These are phyloP conservation scores for Heteromormyrus szaboi DNA, from an alignment of 2,797 vertebrate genomes.

Conservation along the genomic window DNA sequence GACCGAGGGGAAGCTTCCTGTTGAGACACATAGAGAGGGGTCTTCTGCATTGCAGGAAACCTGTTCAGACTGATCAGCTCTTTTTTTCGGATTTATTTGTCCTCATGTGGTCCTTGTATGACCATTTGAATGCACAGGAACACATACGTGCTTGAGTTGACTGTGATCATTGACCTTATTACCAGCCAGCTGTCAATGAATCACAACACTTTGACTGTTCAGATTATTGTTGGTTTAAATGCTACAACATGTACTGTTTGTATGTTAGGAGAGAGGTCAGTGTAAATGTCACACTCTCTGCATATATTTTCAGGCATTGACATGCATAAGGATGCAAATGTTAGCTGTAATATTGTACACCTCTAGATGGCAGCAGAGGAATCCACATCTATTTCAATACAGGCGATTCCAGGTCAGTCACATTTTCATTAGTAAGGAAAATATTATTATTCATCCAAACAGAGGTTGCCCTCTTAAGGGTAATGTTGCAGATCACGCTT, in stretches of 20 bases:
- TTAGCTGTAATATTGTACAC: not conserved
- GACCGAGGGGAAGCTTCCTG: not conserved
- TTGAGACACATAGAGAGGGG: not conserved
- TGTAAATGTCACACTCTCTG: not conserved
- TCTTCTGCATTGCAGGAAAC: not conserved
- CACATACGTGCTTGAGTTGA: not conserved
- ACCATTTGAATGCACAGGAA: not conserved
- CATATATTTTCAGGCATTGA: slow-evolving; percentile 14
- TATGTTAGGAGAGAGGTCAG: not conserved
- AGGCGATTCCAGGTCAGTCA: not conserved
- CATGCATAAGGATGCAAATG: slow-evolving; percentile 20
- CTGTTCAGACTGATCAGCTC: not conserved
- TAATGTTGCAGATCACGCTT: not conserved
- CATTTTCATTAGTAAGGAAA: not conserved
- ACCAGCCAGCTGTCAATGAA: not conserved
- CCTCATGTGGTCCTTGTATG: not conserved
- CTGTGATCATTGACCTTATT: not conserved
- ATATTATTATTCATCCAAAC: slow-evolving; percentile 3
- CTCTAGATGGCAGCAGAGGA: slow-evolving; percentile 25
- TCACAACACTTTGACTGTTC: not conserved
- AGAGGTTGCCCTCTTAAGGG: not conserved
- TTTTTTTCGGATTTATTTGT: not conserved
- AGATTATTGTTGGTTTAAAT: not conserved
- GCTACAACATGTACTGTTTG: not conserved
- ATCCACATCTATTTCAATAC: not conserved